These are phyloP conservation scores for Leptonema lineaticorne DNA, from an alignment of 1,140 invertebrate species.

Conservation along the genomic window DNA sequence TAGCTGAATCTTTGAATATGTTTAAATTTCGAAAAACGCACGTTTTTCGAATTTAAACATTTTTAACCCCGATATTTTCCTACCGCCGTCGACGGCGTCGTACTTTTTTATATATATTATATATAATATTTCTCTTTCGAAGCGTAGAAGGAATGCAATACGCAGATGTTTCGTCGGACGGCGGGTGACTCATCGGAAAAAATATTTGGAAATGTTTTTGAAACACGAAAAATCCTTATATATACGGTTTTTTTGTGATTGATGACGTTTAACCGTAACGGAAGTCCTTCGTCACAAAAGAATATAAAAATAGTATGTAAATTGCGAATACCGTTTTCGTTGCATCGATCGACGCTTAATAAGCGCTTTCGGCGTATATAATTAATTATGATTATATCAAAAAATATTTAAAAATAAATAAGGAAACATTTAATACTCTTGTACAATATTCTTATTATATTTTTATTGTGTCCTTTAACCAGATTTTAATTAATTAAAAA, in stretches of 20 bases:
- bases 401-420: no score
- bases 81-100: neutral
- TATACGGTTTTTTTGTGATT: constrained; percentile 13
- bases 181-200: constrained; percentile 15
- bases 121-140: no score
- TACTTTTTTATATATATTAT: no score
- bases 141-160: constrained; percentile 7
- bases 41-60: no score
- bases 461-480: no score
- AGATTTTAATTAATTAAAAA: no score
- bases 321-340: neutral
- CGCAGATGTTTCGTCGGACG: constrained; percentile 22
- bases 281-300: constrained; percentile 2
- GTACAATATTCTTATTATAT: no score
- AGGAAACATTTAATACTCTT: no score
- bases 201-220: constrained; percentile 5
- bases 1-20: no score
- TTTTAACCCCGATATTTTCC: no score
- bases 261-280: constrained; percentile 10
- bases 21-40: neutral
- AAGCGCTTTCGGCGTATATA: neutral
- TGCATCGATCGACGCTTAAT: constrained; percentile 8
- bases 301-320: neutral
- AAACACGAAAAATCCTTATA: constrained; percentile 3
- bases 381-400: neutral